Base-by-base conservation (phyloP, 2,113 vertebrate genomes). In the Sapajus apella region DNA sequence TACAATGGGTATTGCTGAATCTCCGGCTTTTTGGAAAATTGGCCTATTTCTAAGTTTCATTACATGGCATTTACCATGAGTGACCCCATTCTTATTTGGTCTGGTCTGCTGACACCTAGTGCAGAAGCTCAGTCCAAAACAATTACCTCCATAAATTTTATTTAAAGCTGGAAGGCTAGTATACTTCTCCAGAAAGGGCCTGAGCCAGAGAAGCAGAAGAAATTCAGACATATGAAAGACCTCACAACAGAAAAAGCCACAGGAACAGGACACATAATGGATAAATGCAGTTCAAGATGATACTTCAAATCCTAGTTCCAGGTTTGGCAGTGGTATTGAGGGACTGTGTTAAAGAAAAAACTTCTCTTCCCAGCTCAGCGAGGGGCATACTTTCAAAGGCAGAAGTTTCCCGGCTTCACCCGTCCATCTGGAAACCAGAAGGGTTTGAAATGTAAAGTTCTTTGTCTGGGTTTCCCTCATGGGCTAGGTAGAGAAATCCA, bases 151-250 rank as follows among this genome's bases (percentile, higher is more conserved):
- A 9, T n/a, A 40, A 20, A 50, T 73, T 79, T 72, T 55, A 80
- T 55, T 70, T n/a, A 58, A 90, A 85, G 25, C 16, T 23, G 7
- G 52, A 85, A 92, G 8, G 3, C 72, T 61, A 76, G 6, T 32
- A 13, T 55, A 45, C 64, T 81, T 81, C 50, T 90, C 21, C 43
- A 79, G 23, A 70, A 81, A n/a, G n/a, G 8, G 2, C 70, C 72
- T 64, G 43, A 89, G 14, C 2, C 21, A 93, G 35, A 50, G 25
- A 91, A 87, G 37, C 58, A 21, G 20, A 79, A 81, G 85, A 37
- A 91, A 66, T 85, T 64, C 58, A 89, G 86, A 97, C 93, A 88
- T 35, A 88, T 14, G 25, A 82, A 77, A 52, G 35, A 88, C 3
- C 37, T 88, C 25, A 16, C 20, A 94, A 88, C 70, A 30, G 13